phyloP scores from a whole-genome alignment of 2,797 vertebrate species.

The Cheracebus regulus region DNA sequence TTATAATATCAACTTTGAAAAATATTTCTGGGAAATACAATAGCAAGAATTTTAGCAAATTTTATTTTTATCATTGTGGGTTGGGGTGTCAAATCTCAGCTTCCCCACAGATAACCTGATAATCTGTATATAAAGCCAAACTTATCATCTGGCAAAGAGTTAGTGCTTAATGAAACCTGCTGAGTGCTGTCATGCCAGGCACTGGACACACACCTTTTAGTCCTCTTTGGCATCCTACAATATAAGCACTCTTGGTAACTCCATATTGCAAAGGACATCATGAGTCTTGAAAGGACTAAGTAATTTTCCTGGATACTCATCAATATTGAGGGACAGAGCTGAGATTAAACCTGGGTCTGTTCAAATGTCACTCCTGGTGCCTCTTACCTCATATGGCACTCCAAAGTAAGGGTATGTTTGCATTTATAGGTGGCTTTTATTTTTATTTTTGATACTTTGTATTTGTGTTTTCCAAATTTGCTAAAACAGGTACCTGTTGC shows the following conservation, averaged over 20 bases:
- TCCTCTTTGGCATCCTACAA: rapidly evolving
- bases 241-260: background rate
- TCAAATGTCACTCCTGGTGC: background rate
- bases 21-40: background rate
- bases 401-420: background rate
- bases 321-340: background rate
- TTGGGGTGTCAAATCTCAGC: background rate
- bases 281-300: background rate
- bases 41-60: background rate
- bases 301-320: background rate
- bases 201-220: background rate
- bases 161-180: background rate
- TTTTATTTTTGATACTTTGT: background rate
- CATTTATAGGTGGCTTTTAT: background rate
- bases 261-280: background rate
- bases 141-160: background rate
- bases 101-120: background rate
- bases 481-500: background rate
- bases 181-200: rapidly evolving
- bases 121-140: background rate
- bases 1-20: background rate
- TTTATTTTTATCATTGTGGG: background rate
- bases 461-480: background rate
- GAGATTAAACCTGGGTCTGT: background rate
- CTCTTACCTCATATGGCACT: background rate